phyloP scores from a whole-genome alignment of 2,888 invertebrate species.

The Tinea trinotella region DNA sequence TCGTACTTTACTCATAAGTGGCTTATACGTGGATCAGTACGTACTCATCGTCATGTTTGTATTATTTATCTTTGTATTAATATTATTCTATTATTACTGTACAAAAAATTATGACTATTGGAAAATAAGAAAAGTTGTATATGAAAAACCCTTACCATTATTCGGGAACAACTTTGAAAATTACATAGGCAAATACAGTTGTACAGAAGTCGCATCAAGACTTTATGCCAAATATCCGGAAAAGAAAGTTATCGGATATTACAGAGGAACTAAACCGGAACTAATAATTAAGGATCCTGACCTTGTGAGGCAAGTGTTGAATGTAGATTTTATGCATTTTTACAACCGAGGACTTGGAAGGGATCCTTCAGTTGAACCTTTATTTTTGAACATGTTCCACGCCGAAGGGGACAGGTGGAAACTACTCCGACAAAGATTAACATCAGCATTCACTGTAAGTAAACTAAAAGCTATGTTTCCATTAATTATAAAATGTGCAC shows the following conservation, averaged over 20 bases:
- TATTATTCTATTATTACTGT: conserved; percentile 22
- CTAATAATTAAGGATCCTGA: conserved; percentile 44
- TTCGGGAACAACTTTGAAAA: conserved; percentile 21
- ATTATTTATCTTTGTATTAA: neutral
- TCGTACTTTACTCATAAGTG: too few species aligned
- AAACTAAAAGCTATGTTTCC: conserved; percentile 55
- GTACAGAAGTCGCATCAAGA: conserved; percentile 18
- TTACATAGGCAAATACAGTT: conserved; percentile 10
- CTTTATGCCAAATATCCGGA: conserved; percentile 42
- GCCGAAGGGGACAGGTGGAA: conserved; percentile 50
- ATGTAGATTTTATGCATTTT: conserved; percentile 37
- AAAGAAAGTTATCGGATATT: conserved; percentile 49
- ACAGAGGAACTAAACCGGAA: conserved; percentile 39
- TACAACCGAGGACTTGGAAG: conserved; percentile 30
- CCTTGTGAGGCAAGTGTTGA: conserved; percentile 37
- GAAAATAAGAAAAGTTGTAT: conserved; percentile 26
- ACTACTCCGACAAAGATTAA: conserved; percentile 44
- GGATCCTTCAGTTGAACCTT: conserved; percentile 31
- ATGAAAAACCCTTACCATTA: conserved; percentile 20
- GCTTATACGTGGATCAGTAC: too few species aligned
- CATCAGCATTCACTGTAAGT: conserved; percentile 47
- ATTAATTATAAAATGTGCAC: conserved; percentile 42
- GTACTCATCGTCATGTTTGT: too few species aligned
- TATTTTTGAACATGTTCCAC: conserved; percentile 39
- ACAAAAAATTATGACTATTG: conserved; percentile 27